phyloP scores from a whole-genome alignment of 2,113 vertebrate genomes.

The Benitochromis conjunctus region DNA sequence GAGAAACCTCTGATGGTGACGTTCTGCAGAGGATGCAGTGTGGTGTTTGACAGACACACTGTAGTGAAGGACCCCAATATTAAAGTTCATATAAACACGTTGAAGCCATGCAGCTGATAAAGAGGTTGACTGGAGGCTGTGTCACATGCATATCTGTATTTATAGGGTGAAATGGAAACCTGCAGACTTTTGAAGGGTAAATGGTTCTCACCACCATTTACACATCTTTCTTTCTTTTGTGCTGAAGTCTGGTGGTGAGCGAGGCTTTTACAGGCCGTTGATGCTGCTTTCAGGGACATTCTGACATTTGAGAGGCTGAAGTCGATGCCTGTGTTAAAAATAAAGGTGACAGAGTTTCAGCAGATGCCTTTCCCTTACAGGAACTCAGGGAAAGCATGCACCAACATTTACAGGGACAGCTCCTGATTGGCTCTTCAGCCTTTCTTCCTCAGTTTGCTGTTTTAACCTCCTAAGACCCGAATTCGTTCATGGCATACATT shows the following conservation, averaged over 20 bases:
- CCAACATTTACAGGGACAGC: background rate
- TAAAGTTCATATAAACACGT: background rate
- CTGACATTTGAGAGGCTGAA: background rate
- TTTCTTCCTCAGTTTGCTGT: background rate
- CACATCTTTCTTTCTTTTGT: background rate
- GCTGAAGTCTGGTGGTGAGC: background rate
- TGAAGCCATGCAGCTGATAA: background rate
- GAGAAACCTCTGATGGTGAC: conserved; percentile 5
- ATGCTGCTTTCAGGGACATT: background rate
- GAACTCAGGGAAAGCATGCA: background rate
- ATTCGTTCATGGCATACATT: too few relatives aligned
- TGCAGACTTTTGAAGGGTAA: background rate
- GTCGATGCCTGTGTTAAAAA: background rate
- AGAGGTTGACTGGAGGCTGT: background rate
- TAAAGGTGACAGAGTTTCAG: background rate
- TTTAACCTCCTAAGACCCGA: too few relatives aligned
- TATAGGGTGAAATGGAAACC: background rate
- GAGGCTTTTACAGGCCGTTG: background rate
- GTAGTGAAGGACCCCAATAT: too few relatives aligned
- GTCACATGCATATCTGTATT: background rate
- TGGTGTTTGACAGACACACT: background rate
- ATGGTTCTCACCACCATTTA: background rate
- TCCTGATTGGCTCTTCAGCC: background rate
- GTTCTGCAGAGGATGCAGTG: background rate
- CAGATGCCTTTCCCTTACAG: background rate